Percentiles rank a stretch among this genome's conserved stretches.
Conservation (phyloP, 2,113 vertebrate species). For the Psittacula cyanocephala region DNA sequence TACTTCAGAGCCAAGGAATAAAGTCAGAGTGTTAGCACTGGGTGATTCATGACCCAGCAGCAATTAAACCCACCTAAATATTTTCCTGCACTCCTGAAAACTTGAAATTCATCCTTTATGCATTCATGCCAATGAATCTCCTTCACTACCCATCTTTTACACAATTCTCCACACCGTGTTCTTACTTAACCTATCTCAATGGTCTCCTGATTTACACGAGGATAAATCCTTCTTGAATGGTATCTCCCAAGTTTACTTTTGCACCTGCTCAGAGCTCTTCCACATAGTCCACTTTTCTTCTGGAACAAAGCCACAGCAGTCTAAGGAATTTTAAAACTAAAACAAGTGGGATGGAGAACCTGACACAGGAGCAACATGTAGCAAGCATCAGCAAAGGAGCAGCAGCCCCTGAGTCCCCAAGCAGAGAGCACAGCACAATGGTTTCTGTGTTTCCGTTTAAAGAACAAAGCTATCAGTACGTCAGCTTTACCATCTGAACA, state of each 20-base stretch:
- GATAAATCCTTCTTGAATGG: background rate
- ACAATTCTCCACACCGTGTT: rapidly evolving
- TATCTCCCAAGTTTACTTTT: background rate
- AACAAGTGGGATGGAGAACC: background rate
- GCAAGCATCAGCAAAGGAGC: background rate
- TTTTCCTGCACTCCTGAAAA: background rate
- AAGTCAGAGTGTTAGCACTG: background rate
- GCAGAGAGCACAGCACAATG: background rate
- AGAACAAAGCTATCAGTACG: conserved; percentile 2
- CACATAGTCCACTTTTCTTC: background rate
- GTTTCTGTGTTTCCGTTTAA: background rate
- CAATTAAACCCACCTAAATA: background rate
- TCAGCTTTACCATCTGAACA: conserved; percentile 10
- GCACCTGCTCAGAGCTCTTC: background rate
- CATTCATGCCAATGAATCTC: background rate
- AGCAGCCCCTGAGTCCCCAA: background rate
- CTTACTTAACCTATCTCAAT: background rate
- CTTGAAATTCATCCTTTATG: background rate
- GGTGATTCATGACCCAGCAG: background rate
- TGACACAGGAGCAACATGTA: background rate
- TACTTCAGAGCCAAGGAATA: background rate
- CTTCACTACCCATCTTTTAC: background rate
- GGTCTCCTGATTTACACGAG: background rate
- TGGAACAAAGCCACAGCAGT: background rate
- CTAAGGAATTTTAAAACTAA: background rate